Conservation (phyloP, 2,797 vertebrate genomes). For the Otolemur crassicaudatus region DNA sequence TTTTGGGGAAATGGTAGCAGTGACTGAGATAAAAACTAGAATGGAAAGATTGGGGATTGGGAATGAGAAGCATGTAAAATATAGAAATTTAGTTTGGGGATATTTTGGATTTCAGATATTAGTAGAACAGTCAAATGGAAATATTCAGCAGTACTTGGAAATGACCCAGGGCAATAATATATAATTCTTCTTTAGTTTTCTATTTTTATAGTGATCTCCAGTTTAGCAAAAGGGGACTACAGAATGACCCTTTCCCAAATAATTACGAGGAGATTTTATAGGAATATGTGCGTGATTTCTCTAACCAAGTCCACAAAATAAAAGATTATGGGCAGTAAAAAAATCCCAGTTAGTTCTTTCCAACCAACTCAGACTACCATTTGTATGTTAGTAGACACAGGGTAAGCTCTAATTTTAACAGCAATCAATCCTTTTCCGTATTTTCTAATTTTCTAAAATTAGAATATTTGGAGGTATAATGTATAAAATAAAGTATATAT, state of each 20-base stretch:
- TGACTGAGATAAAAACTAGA: neutral
- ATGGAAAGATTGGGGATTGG: neutral
- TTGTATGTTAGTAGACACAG: neutral
- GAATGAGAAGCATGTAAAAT: neutral
- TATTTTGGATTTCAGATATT: conserved; percentile 35
- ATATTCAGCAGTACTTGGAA: neutral
- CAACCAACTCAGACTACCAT: neutral
- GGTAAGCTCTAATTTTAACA: neutral
- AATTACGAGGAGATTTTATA: neutral
- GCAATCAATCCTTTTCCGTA: neutral
- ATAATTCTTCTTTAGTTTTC: neutral
- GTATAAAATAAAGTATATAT: conserved; percentile 6
- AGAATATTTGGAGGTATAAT: neutral
- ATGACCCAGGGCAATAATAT: neutral
- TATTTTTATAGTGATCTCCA: neutral
- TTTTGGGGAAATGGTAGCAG: neutral
- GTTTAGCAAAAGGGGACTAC: neutral
- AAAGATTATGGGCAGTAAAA: neutral
- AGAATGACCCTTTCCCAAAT: neutral
- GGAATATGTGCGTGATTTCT: neutral
- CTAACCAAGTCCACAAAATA: neutral
- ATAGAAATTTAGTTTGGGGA: neutral
- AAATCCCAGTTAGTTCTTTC: neutral
- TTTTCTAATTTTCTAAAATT: conserved; percentile 17
- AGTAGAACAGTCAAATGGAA: neutral